Evolutionary conservation across 2,113 vertebrate species (phyloP).

Genomic region (Eonycteris spelaea): DNA sequence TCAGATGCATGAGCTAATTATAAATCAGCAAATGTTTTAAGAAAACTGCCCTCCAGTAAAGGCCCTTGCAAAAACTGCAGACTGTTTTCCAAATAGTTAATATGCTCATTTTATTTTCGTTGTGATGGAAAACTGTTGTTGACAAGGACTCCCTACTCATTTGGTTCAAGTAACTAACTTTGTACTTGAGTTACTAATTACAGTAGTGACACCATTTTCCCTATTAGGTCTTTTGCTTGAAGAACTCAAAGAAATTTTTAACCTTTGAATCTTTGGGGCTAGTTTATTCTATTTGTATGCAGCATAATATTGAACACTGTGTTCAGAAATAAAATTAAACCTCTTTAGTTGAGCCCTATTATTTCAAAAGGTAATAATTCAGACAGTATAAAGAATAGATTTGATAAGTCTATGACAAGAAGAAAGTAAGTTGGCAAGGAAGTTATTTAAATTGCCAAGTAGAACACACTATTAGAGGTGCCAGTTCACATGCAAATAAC

Average conservation of each 20-base stretch:
- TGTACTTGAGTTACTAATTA: conserved; percentile 53
- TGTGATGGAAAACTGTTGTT: conserved; percentile 43
- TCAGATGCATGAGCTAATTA: conserved; percentile 63
- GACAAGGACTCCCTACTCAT: conserved; percentile 36
- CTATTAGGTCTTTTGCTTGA: conserved; percentile 29
- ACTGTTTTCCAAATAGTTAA: conserved; percentile 52
- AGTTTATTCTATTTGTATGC: conserved; percentile 22
- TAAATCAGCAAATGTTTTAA: conserved; percentile 58
- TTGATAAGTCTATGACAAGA: conserved; percentile 39
- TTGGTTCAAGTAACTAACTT: conserved; percentile 58
- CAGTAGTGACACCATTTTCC: conserved; percentile 31
- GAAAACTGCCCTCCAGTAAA: conserved; percentile 37
- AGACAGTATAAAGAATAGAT: conserved; percentile 20
- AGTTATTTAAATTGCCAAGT: conserved; percentile 40
- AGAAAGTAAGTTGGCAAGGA: conserved; percentile 25
- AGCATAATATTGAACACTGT: background rate
- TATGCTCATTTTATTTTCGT: conserved; percentile 44
- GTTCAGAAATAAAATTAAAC: conserved; percentile 46
- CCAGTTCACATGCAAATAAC: background rate
- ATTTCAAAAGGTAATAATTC: conserved; percentile 33
- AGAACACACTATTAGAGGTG: conserved; percentile 10
- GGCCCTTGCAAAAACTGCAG: background rate
- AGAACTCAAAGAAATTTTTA: conserved; percentile 38
- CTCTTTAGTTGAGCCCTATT: conserved; percentile 40
- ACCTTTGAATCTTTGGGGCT: conserved; percentile 28